Percentiles rank a stretch among this genome's conserved stretches.
phyloP scores from a whole-genome alignment of 37 sponge, comb jelly and placozoan genomes.

The Hexactinellida sp. region DNA sequence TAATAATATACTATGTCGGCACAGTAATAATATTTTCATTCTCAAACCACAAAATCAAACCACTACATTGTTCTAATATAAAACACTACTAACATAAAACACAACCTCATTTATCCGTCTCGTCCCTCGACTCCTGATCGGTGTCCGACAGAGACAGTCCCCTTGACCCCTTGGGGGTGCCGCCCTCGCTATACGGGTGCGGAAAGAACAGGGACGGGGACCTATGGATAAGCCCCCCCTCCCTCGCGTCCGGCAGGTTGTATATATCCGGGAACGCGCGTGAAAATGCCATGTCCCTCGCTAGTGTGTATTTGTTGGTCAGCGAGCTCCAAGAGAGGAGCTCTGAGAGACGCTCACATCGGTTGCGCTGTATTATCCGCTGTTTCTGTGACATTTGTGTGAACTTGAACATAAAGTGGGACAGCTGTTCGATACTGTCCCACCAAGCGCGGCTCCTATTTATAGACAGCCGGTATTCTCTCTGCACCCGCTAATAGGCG shows the following conservation, averaged over 20 bases:
- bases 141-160: background rate
- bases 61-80: too few relatives aligned
- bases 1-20: too few relatives aligned
- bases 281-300: conserved; percentile 2
- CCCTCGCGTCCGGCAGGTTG: background rate
- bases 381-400: conserved; percentile 64
- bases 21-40: background rate
- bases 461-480: too few relatives aligned
- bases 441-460: background rate
- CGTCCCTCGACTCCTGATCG: background rate
- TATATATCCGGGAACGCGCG: conserved; percentile 7
- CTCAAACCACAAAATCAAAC: too few relatives aligned
- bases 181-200: background rate
- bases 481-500: too few relatives aligned
- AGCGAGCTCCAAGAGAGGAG: conserved; percentile 70
- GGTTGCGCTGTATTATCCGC: conserved; percentile 89
- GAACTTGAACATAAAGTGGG: conserved; percentile 71
- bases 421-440: conserved; percentile 6
- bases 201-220: conserved; percentile 6
- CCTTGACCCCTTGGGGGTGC: background rate
- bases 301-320: background rate
- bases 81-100: background rate
- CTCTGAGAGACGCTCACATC: conserved; percentile 91
- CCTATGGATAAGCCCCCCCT: background rate
- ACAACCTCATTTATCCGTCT: background rate